A percentile compares a stretch with the other conserved stretches of the same genome.
Conservation (phyloP, 2,113 vertebrate species). For the Thermophis baileyi region DNA sequence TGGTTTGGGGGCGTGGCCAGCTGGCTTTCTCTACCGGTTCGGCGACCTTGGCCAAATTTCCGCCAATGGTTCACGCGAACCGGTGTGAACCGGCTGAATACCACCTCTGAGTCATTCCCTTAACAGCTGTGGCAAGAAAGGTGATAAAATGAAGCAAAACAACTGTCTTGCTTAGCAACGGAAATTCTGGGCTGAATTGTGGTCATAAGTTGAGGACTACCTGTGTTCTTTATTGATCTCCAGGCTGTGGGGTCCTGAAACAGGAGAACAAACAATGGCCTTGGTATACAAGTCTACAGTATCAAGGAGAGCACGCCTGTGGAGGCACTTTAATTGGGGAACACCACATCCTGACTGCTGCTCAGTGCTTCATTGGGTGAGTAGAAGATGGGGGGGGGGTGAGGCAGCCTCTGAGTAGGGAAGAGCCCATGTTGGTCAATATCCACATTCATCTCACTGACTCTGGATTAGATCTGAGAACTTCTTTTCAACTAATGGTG, state of each 20-base stretch:
- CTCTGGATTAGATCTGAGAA: not conserved
- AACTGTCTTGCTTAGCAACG: not conserved
- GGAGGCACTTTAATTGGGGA: conserved; percentile 71
- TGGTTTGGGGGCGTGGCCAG: too few relatives aligned
- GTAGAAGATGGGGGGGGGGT: not conserved
- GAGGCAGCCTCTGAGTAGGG: too few relatives aligned
- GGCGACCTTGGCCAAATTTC: too few relatives aligned
- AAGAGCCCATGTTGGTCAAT: too few relatives aligned
- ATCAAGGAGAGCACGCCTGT: conserved; percentile 48
- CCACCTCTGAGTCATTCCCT: not conserved
- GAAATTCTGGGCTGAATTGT: not conserved
- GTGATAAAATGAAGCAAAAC: not conserved
- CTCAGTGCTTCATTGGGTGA: conserved; percentile 76
- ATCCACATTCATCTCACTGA: not conserved
- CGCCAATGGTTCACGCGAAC: too few relatives aligned
- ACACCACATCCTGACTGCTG: conserved; percentile 73
- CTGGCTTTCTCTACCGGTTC: too few relatives aligned
- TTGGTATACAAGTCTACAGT: conserved; percentile 75
- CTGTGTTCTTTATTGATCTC: not conserved
- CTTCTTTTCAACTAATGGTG: not conserved
- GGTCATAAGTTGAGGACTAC: not conserved
- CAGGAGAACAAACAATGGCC: conserved; percentile 64
- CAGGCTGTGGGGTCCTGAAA: conserved; percentile 8
- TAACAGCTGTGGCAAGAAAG: not conserved
- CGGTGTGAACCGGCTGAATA: too few relatives aligned